Evolutionary conservation across 2,888 invertebrate species (phyloP).

Genomic region (Drosophila silvestris): DNA sequence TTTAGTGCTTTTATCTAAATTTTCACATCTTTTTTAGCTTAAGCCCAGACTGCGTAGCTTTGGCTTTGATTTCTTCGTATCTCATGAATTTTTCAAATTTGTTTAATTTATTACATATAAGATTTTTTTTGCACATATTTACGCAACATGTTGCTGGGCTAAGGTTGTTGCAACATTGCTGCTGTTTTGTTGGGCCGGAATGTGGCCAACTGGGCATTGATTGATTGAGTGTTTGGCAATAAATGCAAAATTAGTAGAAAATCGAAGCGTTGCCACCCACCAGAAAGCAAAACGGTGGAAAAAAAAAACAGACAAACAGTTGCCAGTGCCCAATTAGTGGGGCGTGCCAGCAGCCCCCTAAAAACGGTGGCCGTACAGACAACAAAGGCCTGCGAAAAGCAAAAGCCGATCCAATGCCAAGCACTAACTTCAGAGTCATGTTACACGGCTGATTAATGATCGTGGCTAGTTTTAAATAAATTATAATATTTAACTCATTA

Average conservation of each 20-base stretch:
- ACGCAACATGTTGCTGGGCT: slow-evolving; percentile 49
- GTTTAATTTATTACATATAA: slow-evolving; percentile 25
- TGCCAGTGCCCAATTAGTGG: slow-evolving; percentile 65
- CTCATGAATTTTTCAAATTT: slow-evolving; percentile 27
- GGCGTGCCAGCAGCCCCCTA: slow-evolving; percentile 61
- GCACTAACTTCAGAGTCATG: slow-evolving; percentile 44
- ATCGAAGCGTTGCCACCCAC: slow-evolving; percentile 73
- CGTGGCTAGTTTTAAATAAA: slow-evolving; percentile 70
- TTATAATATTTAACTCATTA: slow-evolving; percentile 79
- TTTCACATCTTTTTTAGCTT: background rate
- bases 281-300: slow-evolving; percentile 18
- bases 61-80: slow-evolving; percentile 18
- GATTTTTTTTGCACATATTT: slow-evolving; percentile 47
- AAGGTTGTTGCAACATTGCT: slow-evolving; percentile 57
- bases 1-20: slow-evolving; percentile 18
- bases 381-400: slow-evolving; percentile 43
- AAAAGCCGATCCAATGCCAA: slow-evolving; percentile 55
- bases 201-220: slow-evolving; percentile 65
- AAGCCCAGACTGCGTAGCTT: slow-evolving; percentile 56
- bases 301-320: slow-evolving; percentile 45
- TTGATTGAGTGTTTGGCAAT: slow-evolving; percentile 76
- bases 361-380: slow-evolving; percentile 63
- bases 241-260: slow-evolving; percentile 73
- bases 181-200: slow-evolving; percentile 40
- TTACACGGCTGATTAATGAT: slow-evolving; percentile 78